A percentile compares a stretch with the other conserved stretches of the same genome.
Evolutionary conservation across 2,888 invertebrate genomes (phyloP).

Genomic region (Orthosia gracilis): DNA sequence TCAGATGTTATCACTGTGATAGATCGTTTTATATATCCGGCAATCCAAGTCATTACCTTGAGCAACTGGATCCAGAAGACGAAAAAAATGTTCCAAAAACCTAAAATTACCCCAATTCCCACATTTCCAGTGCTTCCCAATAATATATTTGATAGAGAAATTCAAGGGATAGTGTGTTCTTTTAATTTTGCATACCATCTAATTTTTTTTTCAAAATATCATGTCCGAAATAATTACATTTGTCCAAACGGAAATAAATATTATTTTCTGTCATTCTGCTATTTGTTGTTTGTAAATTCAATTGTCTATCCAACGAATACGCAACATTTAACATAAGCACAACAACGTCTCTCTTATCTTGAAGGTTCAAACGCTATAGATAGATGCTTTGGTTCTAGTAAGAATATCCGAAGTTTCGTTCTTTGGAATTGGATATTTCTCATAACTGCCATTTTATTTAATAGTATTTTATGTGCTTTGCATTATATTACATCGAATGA

Average conservation of each 20-base stretch:
- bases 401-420: background rate
- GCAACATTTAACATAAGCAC: background rate
- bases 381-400: background rate
- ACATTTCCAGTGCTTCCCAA: background rate
- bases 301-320: background rate
- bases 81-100: background rate
- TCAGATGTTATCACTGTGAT: background rate
- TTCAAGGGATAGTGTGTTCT: slow-evolving; percentile 8
- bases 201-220: slow-evolving; percentile 13
- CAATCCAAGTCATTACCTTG: background rate
- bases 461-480: background rate
- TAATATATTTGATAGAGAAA: slow-evolving; percentile 16
- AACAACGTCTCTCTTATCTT: slow-evolving; percentile 19
- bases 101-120: too few species aligned
- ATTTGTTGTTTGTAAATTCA: background rate
- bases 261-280: background rate
- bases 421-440: slow-evolving; percentile 26
- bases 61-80: background rate
- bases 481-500: background rate
- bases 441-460: background rate
- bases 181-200: background rate
- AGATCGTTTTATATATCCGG: background rate
- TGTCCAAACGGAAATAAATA: too few species aligned
- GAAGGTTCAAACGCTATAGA: background rate
- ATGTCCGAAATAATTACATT: slow-evolving; percentile 1